These are phyloP conservation scores for Plecturocebus donacophilus DNA, from an alignment of 2,113 vertebrate genomes.

Conservation along the genomic window DNA sequence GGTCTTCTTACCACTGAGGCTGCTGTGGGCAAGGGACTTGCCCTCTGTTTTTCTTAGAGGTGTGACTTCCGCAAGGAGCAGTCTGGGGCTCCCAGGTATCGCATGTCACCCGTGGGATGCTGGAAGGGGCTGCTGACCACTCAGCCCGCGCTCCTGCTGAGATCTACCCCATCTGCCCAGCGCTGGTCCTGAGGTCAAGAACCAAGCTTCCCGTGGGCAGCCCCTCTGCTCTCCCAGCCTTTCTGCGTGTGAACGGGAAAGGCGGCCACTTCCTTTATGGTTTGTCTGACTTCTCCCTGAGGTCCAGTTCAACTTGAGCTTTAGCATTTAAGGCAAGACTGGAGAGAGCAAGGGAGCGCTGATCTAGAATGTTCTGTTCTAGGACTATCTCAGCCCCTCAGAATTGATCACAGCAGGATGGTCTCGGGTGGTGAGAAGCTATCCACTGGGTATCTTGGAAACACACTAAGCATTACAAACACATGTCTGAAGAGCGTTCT, in stretches of 20 bases:
- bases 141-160: background rate
- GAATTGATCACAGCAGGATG: background rate
- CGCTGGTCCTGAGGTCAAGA: background rate
- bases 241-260: background rate
- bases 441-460: background rate
- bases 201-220: background rate
- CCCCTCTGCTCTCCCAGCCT: background rate
- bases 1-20: background rate
- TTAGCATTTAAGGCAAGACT: background rate
- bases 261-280: background rate
- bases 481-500: background rate
- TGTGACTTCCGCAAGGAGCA: background rate
- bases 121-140: background rate
- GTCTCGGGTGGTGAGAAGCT: background rate
- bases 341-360: background rate
- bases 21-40: background rate
- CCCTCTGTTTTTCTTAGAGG: background rate
- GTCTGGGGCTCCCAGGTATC: background rate
- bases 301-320: background rate
- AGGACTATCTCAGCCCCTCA: background rate
- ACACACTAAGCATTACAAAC: background rate
- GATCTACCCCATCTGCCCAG: background rate
- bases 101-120: fast-evolving
- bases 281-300: background rate
- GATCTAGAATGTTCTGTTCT: background rate